Percentiles rank a stretch among this genome's conserved stretches.
phyloP scores from a whole-genome alignment of 2,888 invertebrate species.

The Stramonita haemastoma region DNA sequence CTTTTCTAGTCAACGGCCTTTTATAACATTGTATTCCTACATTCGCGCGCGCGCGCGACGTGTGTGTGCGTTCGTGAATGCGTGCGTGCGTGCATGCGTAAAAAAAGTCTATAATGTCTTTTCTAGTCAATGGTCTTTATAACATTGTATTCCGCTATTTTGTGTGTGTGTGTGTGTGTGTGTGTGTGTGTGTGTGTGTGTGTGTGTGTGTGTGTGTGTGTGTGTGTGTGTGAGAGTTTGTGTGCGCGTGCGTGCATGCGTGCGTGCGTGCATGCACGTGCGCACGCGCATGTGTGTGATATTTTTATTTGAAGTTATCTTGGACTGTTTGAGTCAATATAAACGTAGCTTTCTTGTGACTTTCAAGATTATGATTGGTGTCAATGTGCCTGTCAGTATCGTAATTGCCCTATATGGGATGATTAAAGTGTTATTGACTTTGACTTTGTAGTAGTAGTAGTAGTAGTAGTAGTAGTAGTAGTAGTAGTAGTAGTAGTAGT shows the following conservation, averaged over 20 bases:
- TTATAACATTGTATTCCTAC: not conserved
- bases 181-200: slow-evolving; percentile 10
- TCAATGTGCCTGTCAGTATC: too few relatives aligned
- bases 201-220: slow-evolving; percentile 14
- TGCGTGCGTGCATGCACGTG: not conserved
- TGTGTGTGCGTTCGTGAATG: not conserved
- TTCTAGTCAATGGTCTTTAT: not conserved
- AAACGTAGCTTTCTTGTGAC: too few relatives aligned
- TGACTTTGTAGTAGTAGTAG: too few relatives aligned
- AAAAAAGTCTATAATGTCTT: not conserved
- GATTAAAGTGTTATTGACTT: too few relatives aligned
- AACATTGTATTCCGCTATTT: not conserved
- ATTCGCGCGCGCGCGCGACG: not conserved
- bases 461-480: too few relatives aligned
- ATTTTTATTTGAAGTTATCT: too few relatives aligned
- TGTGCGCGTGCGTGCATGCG: not conserved
- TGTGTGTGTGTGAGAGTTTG: not conserved
- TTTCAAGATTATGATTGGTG: too few relatives aligned
- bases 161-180: not conserved
- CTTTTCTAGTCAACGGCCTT: not conserved
- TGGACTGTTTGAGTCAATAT: too few relatives aligned
- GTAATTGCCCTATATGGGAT: too few relatives aligned
- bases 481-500: too few relatives aligned
- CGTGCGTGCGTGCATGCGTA: not conserved
- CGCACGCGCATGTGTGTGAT: too few relatives aligned